Base-by-base conservation (phyloP, 1,140 invertebrate species). In the Drosophila nebulosa region DNA sequence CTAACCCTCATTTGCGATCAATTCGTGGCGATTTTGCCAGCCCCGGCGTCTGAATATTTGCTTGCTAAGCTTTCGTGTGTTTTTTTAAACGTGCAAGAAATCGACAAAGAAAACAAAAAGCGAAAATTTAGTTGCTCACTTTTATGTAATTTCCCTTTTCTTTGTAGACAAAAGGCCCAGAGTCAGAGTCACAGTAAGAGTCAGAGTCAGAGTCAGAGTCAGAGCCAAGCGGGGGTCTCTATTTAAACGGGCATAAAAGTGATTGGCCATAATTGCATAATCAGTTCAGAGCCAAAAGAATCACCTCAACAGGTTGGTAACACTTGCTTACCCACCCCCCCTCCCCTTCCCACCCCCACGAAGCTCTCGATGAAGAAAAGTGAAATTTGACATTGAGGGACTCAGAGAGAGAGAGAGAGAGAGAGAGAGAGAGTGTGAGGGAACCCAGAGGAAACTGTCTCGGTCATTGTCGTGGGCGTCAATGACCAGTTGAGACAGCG, bases 141-240 rank as follows among this genome's bases (percentile, higher is more conserved):
- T 88, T 88, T 88, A 88, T 88, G 83, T 88, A 88, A 88, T 88
- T 88, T 88, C 83, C 83, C 84, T 88, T 88, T 88, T 83, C 83
- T 83, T 88, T 75, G 75, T 52, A 57, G 60, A 42, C 59, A 51
- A 64, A 50, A 24, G 39, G 16, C 55, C 32, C 56, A 59, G 35
- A 56, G 46, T 9, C 16, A 62, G 64, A 14, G 22, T 52, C 30
- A 58, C 36, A n/a, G n/a, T n/a, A n/a, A n/a, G n/a, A 56, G 42
- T 10, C 22, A 67, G 64, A 18, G 24, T 53, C 24, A 53, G 46
- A 59, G 50, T 26, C 60, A 59, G 53, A 56, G 36, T 22, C 22
- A 39, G 7, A 16, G 14, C 6, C 12, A 59, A 21, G 35, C 52
- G 55, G 62, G 51, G 51, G 35, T 32, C 50, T 85, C 81, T 88